These are phyloP conservation scores for Cheiracanthium punctorium DNA, from an alignment of 2,888 invertebrate genomes.

Conservation along the genomic window DNA sequence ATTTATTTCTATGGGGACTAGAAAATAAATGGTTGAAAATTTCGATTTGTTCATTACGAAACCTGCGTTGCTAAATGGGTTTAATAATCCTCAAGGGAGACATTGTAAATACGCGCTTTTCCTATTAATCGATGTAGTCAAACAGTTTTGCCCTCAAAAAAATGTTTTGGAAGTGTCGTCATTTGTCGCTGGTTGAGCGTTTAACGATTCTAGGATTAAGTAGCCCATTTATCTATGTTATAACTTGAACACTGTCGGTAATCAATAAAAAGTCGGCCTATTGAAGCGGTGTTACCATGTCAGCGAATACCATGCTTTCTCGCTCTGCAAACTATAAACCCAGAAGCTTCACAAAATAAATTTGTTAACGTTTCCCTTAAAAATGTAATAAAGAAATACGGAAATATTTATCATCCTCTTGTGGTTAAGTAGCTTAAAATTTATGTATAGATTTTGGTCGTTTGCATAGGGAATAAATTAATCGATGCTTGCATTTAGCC, in stretches of 20 bases:
- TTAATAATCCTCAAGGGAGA: slow-evolving; percentile 45
- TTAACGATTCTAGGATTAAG: slow-evolving; percentile 28
- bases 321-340: too few relatives aligned
- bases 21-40: slow-evolving; percentile 39
- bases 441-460: too few relatives aligned
- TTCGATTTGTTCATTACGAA: slow-evolving; percentile 34
- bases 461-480: too few relatives aligned
- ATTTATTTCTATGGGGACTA: slow-evolving; percentile 24
- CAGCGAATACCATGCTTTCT: not conserved
- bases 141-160: slow-evolving; percentile 17
- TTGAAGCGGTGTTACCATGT: not conserved
- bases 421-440: not conserved
- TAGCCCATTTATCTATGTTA: slow-evolving; percentile 37
- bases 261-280: not conserved
- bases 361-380: not conserved
- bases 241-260: not conserved
- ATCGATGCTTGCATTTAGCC: too few relatives aligned
- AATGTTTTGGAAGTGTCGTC: slow-evolving; percentile 16
- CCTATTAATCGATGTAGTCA: slow-evolving; percentile 40
- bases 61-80: slow-evolving; percentile 42
- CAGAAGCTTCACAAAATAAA: not conserved
- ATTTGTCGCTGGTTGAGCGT: slow-evolving; percentile 37
- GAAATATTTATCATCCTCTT: not conserved
- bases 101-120: slow-evolving; percentile 41
- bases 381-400: too few relatives aligned